Base-by-base conservation (phyloP, 2,888 invertebrate species). In the Ashinkailepas kermadecensis region DNA sequence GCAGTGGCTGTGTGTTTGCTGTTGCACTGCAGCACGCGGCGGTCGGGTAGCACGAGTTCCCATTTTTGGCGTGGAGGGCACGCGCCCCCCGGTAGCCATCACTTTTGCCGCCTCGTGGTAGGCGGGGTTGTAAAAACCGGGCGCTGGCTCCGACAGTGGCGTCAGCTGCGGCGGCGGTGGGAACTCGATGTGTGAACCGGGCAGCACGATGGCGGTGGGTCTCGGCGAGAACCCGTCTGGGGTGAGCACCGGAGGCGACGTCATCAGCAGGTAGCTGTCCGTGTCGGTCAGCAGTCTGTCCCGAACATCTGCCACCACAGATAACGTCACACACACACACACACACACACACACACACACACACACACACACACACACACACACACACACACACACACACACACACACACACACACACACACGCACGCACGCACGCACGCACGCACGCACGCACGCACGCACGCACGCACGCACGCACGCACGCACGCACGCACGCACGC, bases 101-200 rank as follows among this genome's bases (percentile, higher is more conserved):
- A 15, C 23, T 10, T 67, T 67, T 2, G 23, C 67, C 23, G 67
- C 23, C 67, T 67, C 11, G 23, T 70, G 39, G 70, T 70, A 70
- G 70, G 70, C 15, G 13, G 70, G 70, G 70, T 70, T 70, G 15
- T 12, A 70, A 39, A 70, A 70, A 39, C 15, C 23, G 70, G 70
- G 25, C 39, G 70, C 39, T 39, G 70, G 39, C 12, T 59, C 59
- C 59, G 39, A 10, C 39, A 39, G 25, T 21, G 70, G 39, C 70
- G 70, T 39, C 70, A 65, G 70, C 70, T 70, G 70, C 15, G 70
- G 39, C 39, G 70, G n/a, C 65, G 65, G 65, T 2, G 65, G 65
- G 65, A 65, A 65, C 65, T 65, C 65, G 39, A 70, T 39, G 70
- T 39, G 13, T 10, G 39, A 70, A 59, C 12, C 15, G 3, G 70